A percentile compares a stretch with the other conserved stretches of the same genome.
Evolutionary conservation across 2,888 invertebrate species (phyloP).

Genomic region (Thymelicus acteon): DNA sequence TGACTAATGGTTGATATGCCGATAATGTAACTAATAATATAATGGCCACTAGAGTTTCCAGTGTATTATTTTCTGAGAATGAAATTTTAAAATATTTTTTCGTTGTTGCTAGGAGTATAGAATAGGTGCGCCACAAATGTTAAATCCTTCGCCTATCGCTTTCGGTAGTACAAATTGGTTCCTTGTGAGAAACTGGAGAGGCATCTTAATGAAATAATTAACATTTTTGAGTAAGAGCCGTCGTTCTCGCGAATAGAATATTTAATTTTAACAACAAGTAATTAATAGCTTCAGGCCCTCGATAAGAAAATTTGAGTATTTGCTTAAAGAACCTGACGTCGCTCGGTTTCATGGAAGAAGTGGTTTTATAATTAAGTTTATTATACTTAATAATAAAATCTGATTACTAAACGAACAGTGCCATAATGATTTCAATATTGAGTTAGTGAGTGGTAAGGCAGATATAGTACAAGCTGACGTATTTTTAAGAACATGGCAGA

Average conservation of each 20-base stretch:
- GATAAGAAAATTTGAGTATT: conserved; percentile 24
- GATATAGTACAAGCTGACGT: too few species aligned
- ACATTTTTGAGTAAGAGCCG: conserved; percentile 35
- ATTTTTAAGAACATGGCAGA: too few species aligned
- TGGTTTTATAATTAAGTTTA: conserved; percentile 14
- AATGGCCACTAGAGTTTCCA: too few species aligned
- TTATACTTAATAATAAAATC: neutral
- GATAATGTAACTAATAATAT: too few species aligned
- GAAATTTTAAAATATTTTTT: too few species aligned
- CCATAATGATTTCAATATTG: too few species aligned
- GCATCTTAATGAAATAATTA: conserved; percentile 37
- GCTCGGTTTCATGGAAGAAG: conserved; percentile 10
- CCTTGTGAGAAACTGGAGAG: conserved; percentile 20
- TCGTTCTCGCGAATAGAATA: conserved; percentile 31
- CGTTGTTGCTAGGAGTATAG: neutral
- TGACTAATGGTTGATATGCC: too few species aligned
- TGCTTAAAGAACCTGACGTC: conserved; percentile 15
- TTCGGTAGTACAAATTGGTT: neutral
- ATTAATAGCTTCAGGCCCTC: conserved; percentile 33
- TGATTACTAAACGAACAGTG: neutral
- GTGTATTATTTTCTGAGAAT: too few species aligned
- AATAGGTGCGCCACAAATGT: neutral
- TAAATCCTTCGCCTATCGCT: neutral
- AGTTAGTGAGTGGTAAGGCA: too few species aligned
- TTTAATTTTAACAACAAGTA: conserved; percentile 39